phyloP scores from a whole-genome alignment of 2,113 vertebrate genomes.

The Numenius arquata region DNA sequence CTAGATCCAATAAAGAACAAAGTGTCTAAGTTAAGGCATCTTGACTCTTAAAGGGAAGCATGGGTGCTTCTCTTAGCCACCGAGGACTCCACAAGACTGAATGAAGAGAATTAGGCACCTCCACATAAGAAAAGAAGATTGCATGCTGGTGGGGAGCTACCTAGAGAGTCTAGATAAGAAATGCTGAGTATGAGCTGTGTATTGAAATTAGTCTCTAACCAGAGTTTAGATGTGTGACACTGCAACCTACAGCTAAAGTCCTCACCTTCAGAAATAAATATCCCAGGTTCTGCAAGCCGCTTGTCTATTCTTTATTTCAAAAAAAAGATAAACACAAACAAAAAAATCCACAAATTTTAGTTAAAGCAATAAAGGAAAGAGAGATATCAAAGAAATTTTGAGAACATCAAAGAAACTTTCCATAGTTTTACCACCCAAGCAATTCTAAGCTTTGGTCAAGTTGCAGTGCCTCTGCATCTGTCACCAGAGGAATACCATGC shows the following conservation, averaged over 20 bases:
- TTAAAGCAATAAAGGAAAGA: neutral
- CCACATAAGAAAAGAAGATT: neutral
- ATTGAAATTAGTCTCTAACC: neutral
- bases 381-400: neutral
- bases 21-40: neutral
- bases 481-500: neutral
- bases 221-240: neutral
- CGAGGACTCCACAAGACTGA: neutral
- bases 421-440: neutral
- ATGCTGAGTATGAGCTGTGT: neutral
- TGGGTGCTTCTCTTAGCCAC: neutral
- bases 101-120: neutral
- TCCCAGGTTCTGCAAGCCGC: neutral
- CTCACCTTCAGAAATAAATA: neutral
- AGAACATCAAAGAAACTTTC: neutral
- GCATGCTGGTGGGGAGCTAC: neutral
- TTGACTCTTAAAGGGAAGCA: neutral
- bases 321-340: neutral
- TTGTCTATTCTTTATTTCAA: neutral
- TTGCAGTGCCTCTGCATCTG: neutral
- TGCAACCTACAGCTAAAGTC: neutral
- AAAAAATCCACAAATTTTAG: neutral
- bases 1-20: neutral
- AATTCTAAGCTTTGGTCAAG: neutral
- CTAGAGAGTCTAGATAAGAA: neutral